Evolutionary conservation across 2,113 vertebrate genomes (phyloP).

Genomic region (Poicephalus meyeri): DNA sequence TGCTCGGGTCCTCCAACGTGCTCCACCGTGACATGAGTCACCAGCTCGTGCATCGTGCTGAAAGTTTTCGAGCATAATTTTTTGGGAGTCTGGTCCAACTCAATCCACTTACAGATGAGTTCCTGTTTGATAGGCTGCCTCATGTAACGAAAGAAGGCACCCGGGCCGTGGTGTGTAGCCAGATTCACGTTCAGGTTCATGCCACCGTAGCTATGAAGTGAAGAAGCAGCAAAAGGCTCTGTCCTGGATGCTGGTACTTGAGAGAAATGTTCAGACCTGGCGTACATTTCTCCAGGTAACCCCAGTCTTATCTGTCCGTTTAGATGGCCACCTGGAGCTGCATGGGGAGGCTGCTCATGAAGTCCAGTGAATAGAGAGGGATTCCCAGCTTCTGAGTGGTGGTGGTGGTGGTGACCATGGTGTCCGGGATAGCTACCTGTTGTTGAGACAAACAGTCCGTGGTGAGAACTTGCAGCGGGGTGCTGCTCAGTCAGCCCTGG

Average conservation of each 20-base stretch:
- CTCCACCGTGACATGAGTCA: conserved; percentile 97
- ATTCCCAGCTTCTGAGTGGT: conserved; percentile 86
- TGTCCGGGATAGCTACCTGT: conserved; percentile 99
- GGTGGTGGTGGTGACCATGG: conserved; percentile 89
- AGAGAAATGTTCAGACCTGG: conserved; percentile 93
- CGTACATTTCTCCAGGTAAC: conserved; percentile 98
- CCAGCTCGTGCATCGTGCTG: conserved; percentile 98
- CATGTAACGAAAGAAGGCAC: conserved; percentile 99
- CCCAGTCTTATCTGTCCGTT: conserved; percentile 98
- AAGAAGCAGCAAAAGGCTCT: conserved; percentile 89
- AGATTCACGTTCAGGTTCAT: conserved; percentile 94
- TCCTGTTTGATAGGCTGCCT: conserved; percentile 98
- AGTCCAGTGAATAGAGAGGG: conserved; percentile 92
- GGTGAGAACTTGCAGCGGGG: conserved; percentile 88
- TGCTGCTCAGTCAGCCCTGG: conserved; percentile 84
- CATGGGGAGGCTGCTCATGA: conserved; percentile 88
- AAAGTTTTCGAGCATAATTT: conserved; percentile 97
- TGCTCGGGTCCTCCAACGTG: conserved; percentile 99
- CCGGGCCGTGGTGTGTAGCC: conserved; percentile 88
- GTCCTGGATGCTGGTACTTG: conserved; percentile 90
- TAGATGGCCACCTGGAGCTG: conserved; percentile 91
- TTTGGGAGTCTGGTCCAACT: conserved; percentile 85
- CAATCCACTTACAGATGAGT: conserved; percentile 98
- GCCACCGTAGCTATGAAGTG: conserved; percentile 89
- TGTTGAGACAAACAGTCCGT: conserved; percentile 98